A percentile compares a stretch with the other conserved stretches of the same genome.
Evolutionary conservation across 2,113 vertebrate genomes (phyloP).

Genomic region (Panurus biarmicus): DNA sequence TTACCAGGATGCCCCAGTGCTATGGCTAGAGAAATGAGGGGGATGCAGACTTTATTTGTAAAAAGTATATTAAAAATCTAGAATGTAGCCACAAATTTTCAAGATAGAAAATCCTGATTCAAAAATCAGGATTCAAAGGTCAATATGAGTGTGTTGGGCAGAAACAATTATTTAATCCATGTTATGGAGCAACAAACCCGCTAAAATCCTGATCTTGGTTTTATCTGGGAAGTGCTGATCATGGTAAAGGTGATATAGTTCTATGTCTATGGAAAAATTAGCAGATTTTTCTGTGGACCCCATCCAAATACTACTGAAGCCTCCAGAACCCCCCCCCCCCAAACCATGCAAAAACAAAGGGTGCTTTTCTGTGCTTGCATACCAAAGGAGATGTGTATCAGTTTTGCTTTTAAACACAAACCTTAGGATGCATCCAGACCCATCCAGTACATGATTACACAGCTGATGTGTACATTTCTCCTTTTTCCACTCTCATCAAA

Average conservation of each 20-base stretch:
- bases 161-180: not conserved
- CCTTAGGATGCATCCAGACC: not conserved
- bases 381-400: not conserved
- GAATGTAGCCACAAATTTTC: not conserved
- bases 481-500: not conserved
- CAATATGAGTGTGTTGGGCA: not conserved
- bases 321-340: not conserved
- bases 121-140: not conserved
- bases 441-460: not conserved
- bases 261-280: not conserved
- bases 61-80: not conserved
- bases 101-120: not conserved
- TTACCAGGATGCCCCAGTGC: not conserved
- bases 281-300: not conserved
- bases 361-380: not conserved
- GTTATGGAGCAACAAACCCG: not conserved
- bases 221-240: not conserved
- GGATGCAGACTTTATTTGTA: not conserved
- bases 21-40: not conserved
- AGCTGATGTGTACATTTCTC: not conserved
- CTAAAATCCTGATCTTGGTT: not conserved
- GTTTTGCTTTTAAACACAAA: not conserved
- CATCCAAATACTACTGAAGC: not conserved
- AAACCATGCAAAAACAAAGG: not conserved
- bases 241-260: not conserved